phyloP scores from a whole-genome alignment of 2,888 invertebrate species.

The Drosophila pseudotakahashii region DNA sequence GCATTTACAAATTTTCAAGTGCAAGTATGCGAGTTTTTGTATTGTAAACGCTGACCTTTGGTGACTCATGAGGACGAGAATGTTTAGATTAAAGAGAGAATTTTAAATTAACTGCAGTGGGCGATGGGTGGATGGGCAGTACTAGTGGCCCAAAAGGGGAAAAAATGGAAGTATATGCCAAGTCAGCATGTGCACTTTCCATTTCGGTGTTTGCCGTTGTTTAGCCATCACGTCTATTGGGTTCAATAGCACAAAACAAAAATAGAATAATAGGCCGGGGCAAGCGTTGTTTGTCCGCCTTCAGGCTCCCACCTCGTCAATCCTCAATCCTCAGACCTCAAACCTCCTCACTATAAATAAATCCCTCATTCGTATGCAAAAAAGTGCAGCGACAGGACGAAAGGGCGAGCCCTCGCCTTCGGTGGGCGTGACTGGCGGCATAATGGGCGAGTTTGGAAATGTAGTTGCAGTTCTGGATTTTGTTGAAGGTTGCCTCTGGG shows the following conservation, averaged over 20 bases:
- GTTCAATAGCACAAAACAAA: slow-evolving; percentile 73
- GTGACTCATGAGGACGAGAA: slow-evolving; percentile 30
- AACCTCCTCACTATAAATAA: slow-evolving; percentile 62
- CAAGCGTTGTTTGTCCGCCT: slow-evolving; percentile 34
- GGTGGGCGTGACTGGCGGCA: slow-evolving; percentile 28
- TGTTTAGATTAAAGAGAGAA: too few species aligned
- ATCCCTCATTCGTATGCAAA: slow-evolving; percentile 67
- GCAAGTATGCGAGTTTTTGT: slow-evolving; percentile 47
- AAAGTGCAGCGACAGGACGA: slow-evolving; percentile 60
- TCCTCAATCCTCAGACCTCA: slow-evolving; percentile 7
- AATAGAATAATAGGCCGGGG: slow-evolving; percentile 69
- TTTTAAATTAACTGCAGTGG: slow-evolving; percentile 61
- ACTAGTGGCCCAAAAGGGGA: too few species aligned
- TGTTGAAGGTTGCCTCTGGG: slow-evolving; percentile 33
- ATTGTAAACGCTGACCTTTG: slow-evolving; percentile 44
- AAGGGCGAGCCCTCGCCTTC: slow-evolving; percentile 19
- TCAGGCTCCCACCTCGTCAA: slow-evolving; percentile 5
- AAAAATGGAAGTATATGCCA: slow-evolving; percentile 9
- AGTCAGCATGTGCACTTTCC: slow-evolving; percentile 47
- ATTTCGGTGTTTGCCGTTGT: slow-evolving; percentile 40
- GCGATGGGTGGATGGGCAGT: not conserved
- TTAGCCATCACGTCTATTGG: slow-evolving; percentile 50
- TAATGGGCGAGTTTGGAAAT: slow-evolving; percentile 39
- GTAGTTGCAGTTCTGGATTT: slow-evolving; percentile 31
- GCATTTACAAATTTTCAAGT: slow-evolving; percentile 42